phyloP scores from a whole-genome alignment of 64 coral and sea anemone species.

The Montipora foliosa region DNA sequence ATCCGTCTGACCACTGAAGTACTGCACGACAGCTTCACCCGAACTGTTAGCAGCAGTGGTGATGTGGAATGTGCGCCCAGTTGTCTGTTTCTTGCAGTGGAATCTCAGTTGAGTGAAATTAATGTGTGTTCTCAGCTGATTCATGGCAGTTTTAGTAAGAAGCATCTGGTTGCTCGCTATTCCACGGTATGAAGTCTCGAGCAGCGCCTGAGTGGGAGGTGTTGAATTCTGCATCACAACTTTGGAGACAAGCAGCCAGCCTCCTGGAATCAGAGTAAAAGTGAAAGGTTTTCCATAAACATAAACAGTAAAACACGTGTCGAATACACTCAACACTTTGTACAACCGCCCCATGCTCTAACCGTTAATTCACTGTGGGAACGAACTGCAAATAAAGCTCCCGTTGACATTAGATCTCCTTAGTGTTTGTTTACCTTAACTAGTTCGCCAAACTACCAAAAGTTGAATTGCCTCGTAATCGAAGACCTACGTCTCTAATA shows the following conservation, averaged over 20 bases:
- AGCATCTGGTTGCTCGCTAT: background rate
- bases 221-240: background rate
- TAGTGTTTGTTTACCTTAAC: no score
- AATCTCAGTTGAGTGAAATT: slow-evolving; percentile 7
- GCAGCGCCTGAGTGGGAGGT: background rate
- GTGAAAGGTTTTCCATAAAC: no score
- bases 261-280: background rate
- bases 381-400: no score
- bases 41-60: slow-evolving; percentile 2
- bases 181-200: slow-evolving; percentile 7
- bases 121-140: background rate
- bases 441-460: no score
- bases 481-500: no score
- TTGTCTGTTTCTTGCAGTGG: background rate
- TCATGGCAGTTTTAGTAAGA: background rate
- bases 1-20: background rate
- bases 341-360: no score
- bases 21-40: slow-evolving; percentile 27
- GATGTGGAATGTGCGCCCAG: slow-evolving; percentile 25
- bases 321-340: no score
- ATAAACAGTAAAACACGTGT: no score
- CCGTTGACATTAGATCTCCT: no score
- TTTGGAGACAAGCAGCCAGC: slow-evolving; percentile 6
- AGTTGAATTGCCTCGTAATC: no score
- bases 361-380: no score